Evolutionary conservation across 2,888 invertebrate species (phyloP), one percentile per base, ranked within the genome.

Genomic region (Polia nebulosa): DNA sequence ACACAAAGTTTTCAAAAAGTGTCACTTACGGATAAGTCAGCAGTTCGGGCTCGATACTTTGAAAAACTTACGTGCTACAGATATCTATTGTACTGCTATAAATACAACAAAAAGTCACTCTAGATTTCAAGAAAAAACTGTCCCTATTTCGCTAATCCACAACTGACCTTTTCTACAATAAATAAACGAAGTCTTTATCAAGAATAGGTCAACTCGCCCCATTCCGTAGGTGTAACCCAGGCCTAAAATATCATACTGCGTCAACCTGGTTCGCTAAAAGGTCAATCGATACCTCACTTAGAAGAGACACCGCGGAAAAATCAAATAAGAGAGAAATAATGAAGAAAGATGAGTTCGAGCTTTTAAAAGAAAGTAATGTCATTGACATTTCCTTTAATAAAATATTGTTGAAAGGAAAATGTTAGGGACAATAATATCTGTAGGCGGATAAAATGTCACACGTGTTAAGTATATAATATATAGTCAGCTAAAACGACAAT

Each of bases 261-360:
- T 66, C 45, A 53, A 55, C 52, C 49, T 20, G 49, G 22, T 45
- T 32, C 7, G 8, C 27, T 25, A 1, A 76, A 72, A 76, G 72
- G 76, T 76, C 72, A 72, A 69, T 53, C 53, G 20, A 67, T 47
- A 67, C 1, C 34, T 64, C 55, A 49, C 75, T 51, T 74, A 70
- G n/a, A 53, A 22, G 17, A 44, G 32, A 27, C 32, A 34, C 25
- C 22, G 20, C 25, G 34, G 32, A 41, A 47, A n/a, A 74, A 70
- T 74, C 25, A 65, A 74, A 70, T 73, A 32, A 63, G 47, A 53
- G n/a, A n/a, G n/a, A n/a, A n/a, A n/a, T n/a, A n/a, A 39, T n/a
- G 27, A 47, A 53, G 32, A 64, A 63, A 49, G 22, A 53, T 8
- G 15, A 45, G 11, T 64, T 39, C 45, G 7, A 29, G 65, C 52